Evolutionary conservation across 2,113 vertebrate species (phyloP), one percentile per base, ranked within the genome.

Genomic region (Burhinus oedicnemus): DNA sequence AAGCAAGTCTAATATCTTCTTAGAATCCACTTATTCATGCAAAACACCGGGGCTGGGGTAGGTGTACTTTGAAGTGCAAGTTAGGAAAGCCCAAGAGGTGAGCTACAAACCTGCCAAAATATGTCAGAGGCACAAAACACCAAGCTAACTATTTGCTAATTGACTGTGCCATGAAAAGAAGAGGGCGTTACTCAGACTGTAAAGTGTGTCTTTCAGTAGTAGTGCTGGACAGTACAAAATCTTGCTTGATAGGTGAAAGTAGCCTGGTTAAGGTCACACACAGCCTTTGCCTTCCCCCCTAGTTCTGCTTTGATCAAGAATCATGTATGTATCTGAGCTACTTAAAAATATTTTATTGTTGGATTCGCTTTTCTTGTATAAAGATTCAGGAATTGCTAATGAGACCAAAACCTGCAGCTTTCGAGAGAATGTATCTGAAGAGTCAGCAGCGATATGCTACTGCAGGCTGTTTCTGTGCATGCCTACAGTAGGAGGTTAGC

Each of bases 321-420:
- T 66, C 30, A 14, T 40, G 40, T 30, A 10, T 61, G 40, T 64
- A 40, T 81, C 58, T 77, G 47, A 52, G 25, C 47, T 66, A 29
- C 89, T 91, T 94, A 36, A 60, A 92, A 92, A 76, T 72, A 91
- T 23, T 81, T 82, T 64, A 62, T 70, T 77, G 70, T 93, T 86
- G 55, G 32, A 71, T 91, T 95, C 0, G 4, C n/a, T 93, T 77
- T 94, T 83, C 89, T 79, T 92, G 45, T 44, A 18, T 79, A 87
- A 83, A 92, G 89, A 51, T 77, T 80, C 74, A 44, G 84, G 82
- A 96, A 94, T 47, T 95, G 95, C 95, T 97, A 96, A 95, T 94
- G 96, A 90, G 75, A 80, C 82, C 55, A 95, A 97, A 97, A 90
- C 93, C 87, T 96, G 91, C 96, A 86, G 93, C 91, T 96, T 95